Conservation (phyloP, 2,797 vertebrate species). For the Gadopsis bispinosus region DNA sequence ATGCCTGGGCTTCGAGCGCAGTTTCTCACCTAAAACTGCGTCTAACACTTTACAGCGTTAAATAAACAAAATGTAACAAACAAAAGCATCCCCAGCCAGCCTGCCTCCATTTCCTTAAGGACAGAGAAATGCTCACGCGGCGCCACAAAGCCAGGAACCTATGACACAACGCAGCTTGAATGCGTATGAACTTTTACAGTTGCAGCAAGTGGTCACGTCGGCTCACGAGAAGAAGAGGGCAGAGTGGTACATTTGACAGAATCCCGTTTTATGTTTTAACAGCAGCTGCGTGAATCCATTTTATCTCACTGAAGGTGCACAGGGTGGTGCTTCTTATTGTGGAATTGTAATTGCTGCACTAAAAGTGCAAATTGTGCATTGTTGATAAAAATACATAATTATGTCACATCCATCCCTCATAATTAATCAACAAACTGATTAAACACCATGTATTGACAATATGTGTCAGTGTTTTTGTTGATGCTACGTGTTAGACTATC, state of each 20-base stretch:
- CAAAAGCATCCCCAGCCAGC: conserved; percentile 47
- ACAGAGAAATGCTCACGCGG: conserved; percentile 34
- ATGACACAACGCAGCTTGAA: conserved; percentile 5
- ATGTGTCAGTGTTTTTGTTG: not conserved
- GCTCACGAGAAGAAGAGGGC: conserved; percentile 26
- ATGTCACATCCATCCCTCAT: not conserved
- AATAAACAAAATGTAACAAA: conserved; percentile 62
- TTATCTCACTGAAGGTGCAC: not conserved
- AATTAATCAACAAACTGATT: not conserved
- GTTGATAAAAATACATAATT: not conserved
- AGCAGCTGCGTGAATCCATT: not conserved
- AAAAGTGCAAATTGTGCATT: not conserved
- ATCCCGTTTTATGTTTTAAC: not conserved
- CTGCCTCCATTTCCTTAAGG: conserved; percentile 11
- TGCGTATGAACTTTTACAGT: conserved; percentile 25
- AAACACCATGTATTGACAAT: not conserved
- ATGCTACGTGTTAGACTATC: not conserved
- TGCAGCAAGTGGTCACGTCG: conserved; percentile 22
- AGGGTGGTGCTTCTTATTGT: not conserved
- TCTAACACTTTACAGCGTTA: conserved; percentile 52
- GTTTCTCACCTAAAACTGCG: conserved; percentile 57
- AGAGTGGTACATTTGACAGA: not conserved
- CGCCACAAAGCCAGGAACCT: conserved; percentile 5
- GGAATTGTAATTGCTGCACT: not conserved
- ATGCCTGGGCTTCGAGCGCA: conserved; percentile 21